Base-by-base conservation (phyloP, 53 echinoderm and acorn worm genomes). In the Arbacia lixula region DNA sequence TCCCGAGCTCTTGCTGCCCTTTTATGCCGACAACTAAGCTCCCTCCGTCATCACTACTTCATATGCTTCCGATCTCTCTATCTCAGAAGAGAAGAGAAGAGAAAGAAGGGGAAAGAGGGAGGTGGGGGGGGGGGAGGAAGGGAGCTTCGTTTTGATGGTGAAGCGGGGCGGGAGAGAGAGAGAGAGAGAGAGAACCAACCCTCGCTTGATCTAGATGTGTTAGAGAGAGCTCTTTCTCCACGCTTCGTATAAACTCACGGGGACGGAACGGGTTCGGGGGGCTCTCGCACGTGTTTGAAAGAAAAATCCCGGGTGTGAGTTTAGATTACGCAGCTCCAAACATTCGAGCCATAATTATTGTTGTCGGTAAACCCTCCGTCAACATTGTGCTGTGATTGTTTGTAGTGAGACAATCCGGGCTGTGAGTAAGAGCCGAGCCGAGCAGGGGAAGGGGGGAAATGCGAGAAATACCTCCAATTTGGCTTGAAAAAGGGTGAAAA, bases 261-360 rank as follows among this genome's bases (percentile, higher is more conserved):
- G 36, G 36, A n/a, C 66, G 21, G 66, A 66, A 66, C 66, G 24
- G 22, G n/a, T n/a, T n/a, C n/a, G n/a, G n/a, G n/a, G n/a, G n/a
- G 46, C 8, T 46, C 4, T 40, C 19, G 71, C 71, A 40, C 43
- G 71, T 71, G 71, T 71, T 71, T 71, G 71, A 71, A 71, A 71
- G 75, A 75, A 54, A 52, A 75, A 75, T 75, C 75, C 75, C 75
- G 34, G 53, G 75, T 75, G 75, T 75, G 75, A 53, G 54, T 75
- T 52, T 75, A 75, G 75, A 75, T 75, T 75, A 53, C 33, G 6
- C 55, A 41, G 75, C 55, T 54, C 53, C 36, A 75, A 75, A 75
- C 75, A 75, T 54, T 75, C 41, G 55, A 75, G 75, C 75, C 75
- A 72, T 72, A 75, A 75, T 75, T 75, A 75, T 53, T 75, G 75